Percentiles rank a stretch among this genome's conserved stretches.
These are phyloP conservation scores for Chymomyza fuscimana DNA, from an alignment of 2,888 invertebrate genomes.

Conservation along the genomic window DNA sequence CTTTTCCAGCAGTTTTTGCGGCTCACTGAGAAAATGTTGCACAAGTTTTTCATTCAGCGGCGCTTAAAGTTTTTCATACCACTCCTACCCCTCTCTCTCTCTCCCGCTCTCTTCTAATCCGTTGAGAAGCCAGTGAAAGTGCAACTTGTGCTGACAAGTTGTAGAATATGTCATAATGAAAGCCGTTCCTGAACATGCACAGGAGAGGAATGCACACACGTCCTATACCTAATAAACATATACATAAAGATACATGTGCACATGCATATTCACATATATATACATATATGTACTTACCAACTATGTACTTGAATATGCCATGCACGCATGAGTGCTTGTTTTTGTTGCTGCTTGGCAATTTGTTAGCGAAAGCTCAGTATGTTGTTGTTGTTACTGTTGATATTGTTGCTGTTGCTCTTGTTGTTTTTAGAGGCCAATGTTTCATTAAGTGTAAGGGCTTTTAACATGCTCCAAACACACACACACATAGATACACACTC, in stretches of 20 bases:
- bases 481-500: constrained; percentile 14
- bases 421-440: constrained; percentile 60
- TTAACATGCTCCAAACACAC: constrained; percentile 37
- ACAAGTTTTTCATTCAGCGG: constrained; percentile 10
- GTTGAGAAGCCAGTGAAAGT: constrained; percentile 49
- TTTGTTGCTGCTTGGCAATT: background rate
- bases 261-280: background rate
- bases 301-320: background rate
- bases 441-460: constrained; percentile 59
- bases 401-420: constrained; percentile 15
- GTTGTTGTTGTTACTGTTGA: background rate
- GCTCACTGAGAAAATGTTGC: constrained; percentile 12
- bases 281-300: background rate
- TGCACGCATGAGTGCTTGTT: background rate
- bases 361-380: background rate
- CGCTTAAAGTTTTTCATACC: constrained; percentile 18
- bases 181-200: background rate
- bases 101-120: no score
- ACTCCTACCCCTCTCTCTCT: constrained; percentile 15
- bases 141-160: constrained; percentile 55
- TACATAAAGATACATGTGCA: background rate
- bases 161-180: constrained; percentile 36
- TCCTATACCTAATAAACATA: no score
- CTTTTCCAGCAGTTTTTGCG: background rate
- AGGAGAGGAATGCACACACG: background rate